Evolutionary conservation across 2,888 invertebrate species (phyloP).

Genomic region (Gymnoscelis rufifasciata): DNA sequence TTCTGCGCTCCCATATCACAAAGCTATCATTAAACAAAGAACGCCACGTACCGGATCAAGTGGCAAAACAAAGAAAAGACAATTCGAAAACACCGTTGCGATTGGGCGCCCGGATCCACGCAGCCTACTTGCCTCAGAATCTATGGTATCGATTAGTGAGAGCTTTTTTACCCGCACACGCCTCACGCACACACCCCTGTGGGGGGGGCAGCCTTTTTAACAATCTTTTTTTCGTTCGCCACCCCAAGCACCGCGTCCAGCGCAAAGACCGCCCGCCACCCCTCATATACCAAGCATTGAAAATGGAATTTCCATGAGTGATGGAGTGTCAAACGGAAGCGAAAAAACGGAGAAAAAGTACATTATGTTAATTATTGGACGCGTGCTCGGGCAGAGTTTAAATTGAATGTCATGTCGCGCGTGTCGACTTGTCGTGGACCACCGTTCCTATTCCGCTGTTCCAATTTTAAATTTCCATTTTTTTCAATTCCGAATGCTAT

Average conservation of each 20-base stretch:
- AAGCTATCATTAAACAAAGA: too few relatives aligned
- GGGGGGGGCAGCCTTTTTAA: conserved; percentile 76
- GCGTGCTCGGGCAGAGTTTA: conserved; percentile 70
- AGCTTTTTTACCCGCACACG: conserved; percentile 74
- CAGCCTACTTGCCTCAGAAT: conserved; percentile 77
- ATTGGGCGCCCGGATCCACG: conserved; percentile 62
- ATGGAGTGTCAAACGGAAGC: conserved; percentile 79
- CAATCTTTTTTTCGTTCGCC: conserved; percentile 77
- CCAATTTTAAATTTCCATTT: conserved; percentile 43
- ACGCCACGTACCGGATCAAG: conserved; percentile 52
- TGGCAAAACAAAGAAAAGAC: conserved; percentile 63
- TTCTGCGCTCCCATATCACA: too few relatives aligned
- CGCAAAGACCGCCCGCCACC: conserved; percentile 74
- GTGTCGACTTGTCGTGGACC: conserved; percentile 40
- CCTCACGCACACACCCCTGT: conserved; percentile 68
- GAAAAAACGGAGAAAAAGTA: conserved; percentile 77
- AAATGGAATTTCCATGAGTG: conserved; percentile 80
- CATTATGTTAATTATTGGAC: conserved; percentile 79
- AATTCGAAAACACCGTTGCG: conserved; percentile 50
- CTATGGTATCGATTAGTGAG: conserved; percentile 79
- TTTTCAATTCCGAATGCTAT: conserved; percentile 11
- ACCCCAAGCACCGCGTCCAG: conserved; percentile 74
- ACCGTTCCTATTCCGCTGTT: conserved; percentile 49
- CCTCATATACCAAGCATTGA: conserved; percentile 73
- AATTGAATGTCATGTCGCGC: conserved; percentile 75